A percentile compares a stretch with the other conserved stretches of the same genome.
phyloP scores from a whole-genome alignment of 2,888 invertebrate genomes.

The Andrena fulva region DNA sequence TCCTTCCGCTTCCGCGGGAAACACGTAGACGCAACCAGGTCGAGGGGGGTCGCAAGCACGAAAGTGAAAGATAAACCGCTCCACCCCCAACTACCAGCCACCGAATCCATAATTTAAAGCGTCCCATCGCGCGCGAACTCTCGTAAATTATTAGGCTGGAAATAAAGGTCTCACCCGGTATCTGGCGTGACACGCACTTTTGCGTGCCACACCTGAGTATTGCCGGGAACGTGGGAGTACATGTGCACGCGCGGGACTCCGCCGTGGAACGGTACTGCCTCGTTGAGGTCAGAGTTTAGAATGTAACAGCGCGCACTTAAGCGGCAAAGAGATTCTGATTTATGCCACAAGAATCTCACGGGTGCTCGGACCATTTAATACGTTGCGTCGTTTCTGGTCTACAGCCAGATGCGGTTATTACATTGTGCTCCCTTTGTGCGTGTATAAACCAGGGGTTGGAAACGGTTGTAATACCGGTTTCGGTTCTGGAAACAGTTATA shows the following conservation, averaged over 20 bases:
- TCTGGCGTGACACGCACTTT: slow-evolving; percentile 70
- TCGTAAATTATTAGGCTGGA: slow-evolving; percentile 63
- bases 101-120: slow-evolving; percentile 66
- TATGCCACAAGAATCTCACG: slow-evolving; percentile 21
- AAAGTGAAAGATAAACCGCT: slow-evolving; percentile 65
- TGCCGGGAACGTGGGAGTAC: slow-evolving; percentile 38
- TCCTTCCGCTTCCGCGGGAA: slow-evolving; percentile 8
- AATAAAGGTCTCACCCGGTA: slow-evolving; percentile 65
- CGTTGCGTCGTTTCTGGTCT: slow-evolving; percentile 2
- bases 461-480: no score
- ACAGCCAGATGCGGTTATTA: background rate
- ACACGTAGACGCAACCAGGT: slow-evolving; percentile 36
- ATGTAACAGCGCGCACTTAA: slow-evolving; percentile 20
- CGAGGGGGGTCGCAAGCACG: slow-evolving; percentile 35
- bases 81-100: slow-evolving; percentile 31
- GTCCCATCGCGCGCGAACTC: slow-evolving; percentile 30
- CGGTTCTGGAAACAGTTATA: background rate
- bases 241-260: slow-evolving; percentile 19
- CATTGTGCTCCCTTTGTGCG: background rate
- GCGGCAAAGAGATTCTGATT: slow-evolving; percentile 32
- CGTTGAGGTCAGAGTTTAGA: slow-evolving; percentile 30
- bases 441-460: no score
- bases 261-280: slow-evolving; percentile 49
- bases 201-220: slow-evolving; percentile 70
- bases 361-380: slow-evolving; percentile 29